Conservation (phyloP, 2,797 vertebrate genomes). For the Pipistrellus pipistrellus region DNA sequence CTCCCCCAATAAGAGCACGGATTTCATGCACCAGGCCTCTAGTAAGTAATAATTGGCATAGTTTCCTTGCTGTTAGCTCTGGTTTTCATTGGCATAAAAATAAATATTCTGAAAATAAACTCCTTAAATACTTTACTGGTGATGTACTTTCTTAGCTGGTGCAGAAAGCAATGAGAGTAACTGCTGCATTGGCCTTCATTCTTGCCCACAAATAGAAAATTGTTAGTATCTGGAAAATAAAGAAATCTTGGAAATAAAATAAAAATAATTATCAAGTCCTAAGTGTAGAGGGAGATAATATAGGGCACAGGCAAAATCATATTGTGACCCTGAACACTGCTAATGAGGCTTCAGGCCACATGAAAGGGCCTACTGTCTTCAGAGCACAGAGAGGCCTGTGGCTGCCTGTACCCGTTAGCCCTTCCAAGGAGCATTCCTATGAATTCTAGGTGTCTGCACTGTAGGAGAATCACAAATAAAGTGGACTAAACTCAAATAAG, state of each 20-base stretch:
- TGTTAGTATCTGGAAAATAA: background rate
- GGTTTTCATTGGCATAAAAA: conserved; percentile 2
- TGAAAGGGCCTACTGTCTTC: background rate
- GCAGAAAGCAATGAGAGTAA: conserved; percentile 15
- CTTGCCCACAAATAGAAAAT: conserved; percentile 1
- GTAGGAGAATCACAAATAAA: background rate
- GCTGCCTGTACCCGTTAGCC: background rate
- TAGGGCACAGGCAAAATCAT: background rate
- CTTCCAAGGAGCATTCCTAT: background rate
- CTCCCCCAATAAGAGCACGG: no score
- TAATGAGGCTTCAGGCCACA: background rate
- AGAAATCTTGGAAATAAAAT: background rate
- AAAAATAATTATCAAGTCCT: background rate
- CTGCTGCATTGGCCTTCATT: background rate
- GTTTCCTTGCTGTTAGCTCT: background rate
- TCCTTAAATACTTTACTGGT: background rate
- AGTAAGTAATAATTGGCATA: background rate
- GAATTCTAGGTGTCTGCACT: background rate
- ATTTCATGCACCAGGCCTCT: no score
- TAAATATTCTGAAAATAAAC: conserved; percentile 17
- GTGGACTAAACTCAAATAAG: background rate
- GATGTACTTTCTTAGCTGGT: background rate
- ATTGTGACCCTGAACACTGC: background rate
- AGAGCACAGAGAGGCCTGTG: background rate
- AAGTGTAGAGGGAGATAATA: background rate